Evolutionary conservation across 1,140 invertebrate species (phyloP), one percentile per base, ranked within the genome.

Genomic region (Medauroidea extradentata): DNA sequence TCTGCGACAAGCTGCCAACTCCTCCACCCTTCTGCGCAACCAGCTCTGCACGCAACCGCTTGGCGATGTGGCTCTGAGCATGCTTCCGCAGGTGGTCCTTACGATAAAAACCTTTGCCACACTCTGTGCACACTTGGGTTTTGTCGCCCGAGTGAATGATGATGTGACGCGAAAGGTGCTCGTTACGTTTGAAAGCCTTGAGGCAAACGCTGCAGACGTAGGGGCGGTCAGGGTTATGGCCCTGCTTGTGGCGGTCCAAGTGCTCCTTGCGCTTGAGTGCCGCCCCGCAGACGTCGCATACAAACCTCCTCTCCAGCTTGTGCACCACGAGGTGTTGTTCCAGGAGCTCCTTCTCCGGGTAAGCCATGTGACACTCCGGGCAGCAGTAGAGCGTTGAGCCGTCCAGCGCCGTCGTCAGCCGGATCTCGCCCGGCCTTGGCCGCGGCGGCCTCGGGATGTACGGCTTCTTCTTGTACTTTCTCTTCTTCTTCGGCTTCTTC

Each of bases 121-220:
- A 93, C 66, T 92, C 90, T 25, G 86, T 85, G 72, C 91, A 93
- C 7, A 91, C 81, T 66, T 93, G 90, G 27, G 87, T 76, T 70
- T 94, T 94, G 70, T 93, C 89, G 1, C 89, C 89, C 0, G 88
- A 90, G 71, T 93, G 89, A 65, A 91, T 91, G 42, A 91, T 87
- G 72, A 89, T 90, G 75, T 93, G 89, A 63, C 91, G 72, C 0
- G 88, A 89, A 3, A 93, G 78, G 63, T 91, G 89, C 72, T 93
- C 90, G 77, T 91, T 91, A 48, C 89, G 79, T 68, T 91, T 91
- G 73, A 91, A 93, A 2, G 88, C 89, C 70, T 91, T 91, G 29
- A 90, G 78, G 69, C 89, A 93, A 16, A 91, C 86, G 11, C 86
- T 87, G 73, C 90, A 93, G 8, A 89, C 87, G 69, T 89, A 90